Conservation (phyloP, 2,113 vertebrate species). For the Ahaetulla prasina region DNA sequence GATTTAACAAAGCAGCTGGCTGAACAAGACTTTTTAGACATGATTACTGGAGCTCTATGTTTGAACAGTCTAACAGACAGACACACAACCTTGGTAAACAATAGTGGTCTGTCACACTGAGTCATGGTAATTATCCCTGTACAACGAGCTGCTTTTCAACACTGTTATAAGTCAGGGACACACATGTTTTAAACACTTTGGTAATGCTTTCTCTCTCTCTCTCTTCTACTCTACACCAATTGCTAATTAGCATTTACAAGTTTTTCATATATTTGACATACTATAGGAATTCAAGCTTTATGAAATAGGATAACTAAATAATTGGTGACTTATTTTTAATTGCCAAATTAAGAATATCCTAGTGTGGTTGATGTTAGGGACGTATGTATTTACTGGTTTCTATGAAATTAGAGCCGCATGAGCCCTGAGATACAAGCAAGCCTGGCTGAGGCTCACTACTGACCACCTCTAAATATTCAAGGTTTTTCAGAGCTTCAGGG, state of each 20-base stretch:
- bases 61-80: slow-evolving; percentile 39
- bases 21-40: slow-evolving; percentile 40
- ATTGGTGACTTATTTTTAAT: slow-evolving; percentile 10
- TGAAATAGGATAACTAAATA: slow-evolving; percentile 6
- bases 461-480: slow-evolving; percentile 39
- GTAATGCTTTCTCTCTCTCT: slow-evolving; percentile 17
- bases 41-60: slow-evolving; percentile 22
- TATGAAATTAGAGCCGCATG: slow-evolving; percentile 23
- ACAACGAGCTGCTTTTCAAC: slow-evolving; percentile 37
- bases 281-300: slow-evolving; percentile 22
- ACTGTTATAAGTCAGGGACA: slow-evolving; percentile 15
- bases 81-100: slow-evolving; percentile 35
- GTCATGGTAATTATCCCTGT: slow-evolving; percentile 52
- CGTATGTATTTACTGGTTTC: slow-evolving; percentile 1
- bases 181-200: slow-evolving; percentile 18
- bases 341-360: slow-evolving; percentile 34
- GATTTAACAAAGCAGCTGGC: slow-evolving; percentile 34
- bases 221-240: slow-evolving; percentile 20
- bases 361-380: slow-evolving; percentile 31
- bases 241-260: slow-evolving; percentile 25
- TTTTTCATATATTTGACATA: slow-evolving; percentile 1
- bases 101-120: slow-evolving; percentile 22
- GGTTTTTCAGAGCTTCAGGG: slow-evolving; percentile 44
- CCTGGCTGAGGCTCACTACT: slow-evolving; percentile 31
- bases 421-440: slow-evolving; percentile 1